Evolutionary conservation across 2,797 vertebrate genomes (phyloP), one percentile per base, ranked within the genome.

Genomic region (Petrocephalus sullivani): DNA sequence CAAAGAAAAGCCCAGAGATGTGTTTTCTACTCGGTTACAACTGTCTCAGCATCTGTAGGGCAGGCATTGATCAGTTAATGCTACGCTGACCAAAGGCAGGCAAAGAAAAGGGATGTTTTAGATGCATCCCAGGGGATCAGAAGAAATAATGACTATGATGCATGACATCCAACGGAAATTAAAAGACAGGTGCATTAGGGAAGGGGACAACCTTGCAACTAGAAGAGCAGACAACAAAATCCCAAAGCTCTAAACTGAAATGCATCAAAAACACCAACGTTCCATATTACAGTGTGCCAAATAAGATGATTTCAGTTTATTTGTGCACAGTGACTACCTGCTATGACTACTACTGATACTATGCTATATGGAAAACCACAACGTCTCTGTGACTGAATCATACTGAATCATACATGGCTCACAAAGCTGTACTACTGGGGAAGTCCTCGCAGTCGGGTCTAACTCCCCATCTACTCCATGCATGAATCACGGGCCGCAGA

Each of bases 351-450:
- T 23, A 67, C 49, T 41, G 67, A 75, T n/a, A 46, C 60, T 57
- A 53, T 1, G 51, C 19, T 16, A 19, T 37, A n/a, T 2, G 12
- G 37, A 21, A 67, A 49, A 64, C 12, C 49, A 75, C 23, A 56
- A n/a, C 12, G 64, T 5, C 49, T 75, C 4, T 21, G 54, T 56
- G 54, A 54, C 4, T 57, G 41, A 33, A 19, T 71, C 46, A n/a
- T 46, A 58, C 10, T 51, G 71, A 88, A 75, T 88, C 75, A 88
- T 51, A n/a, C 19, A 12, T 14, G n/a, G 19, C 33, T 88, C 71
- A 88, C n/a, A 58, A 57, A 21, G 46, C 41, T 33, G 2, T 53
- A 19, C 19, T 28, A 54, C n/a, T 28, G 19, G 12, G 5, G 23
- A 7, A 58, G 46, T 41, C 78, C 19, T 78, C 1, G 19, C 2